Base-by-base conservation (phyloP, 1,140 invertebrate species). In the Ostrea denselamellosa region DNA sequence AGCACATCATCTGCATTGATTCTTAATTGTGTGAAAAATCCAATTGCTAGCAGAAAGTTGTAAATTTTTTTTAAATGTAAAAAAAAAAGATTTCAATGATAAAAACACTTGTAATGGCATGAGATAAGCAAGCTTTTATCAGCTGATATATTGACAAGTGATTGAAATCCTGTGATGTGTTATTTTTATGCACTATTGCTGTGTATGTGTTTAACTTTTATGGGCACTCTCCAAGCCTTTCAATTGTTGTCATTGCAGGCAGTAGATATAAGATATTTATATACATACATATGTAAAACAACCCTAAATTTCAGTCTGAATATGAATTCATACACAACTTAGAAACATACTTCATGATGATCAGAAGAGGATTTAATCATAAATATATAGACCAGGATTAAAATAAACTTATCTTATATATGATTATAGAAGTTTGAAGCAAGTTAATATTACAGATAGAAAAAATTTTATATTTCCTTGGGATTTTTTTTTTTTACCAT, bases 151-250 rank as follows among this genome's bases (percentile, higher is more conserved):
- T 14, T 77, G 68, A 28, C 68, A 77, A 77, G 68, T 77, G 68
- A 77, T 77, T 77, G 68, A 77, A 77, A 77, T 77, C 58, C 68
- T 77, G 25, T 77, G 68, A 77, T 77, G 68, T 28, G 68, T 77
- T 34, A 77, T 77, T 2, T 77, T 28, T 28, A 28, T 22, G 68
- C 68, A 77, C 68, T 10, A 77, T 62, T 77, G 68, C 68, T 28
- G 68, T 77, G 68, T 19, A 62, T 62, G 56, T 62, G 14, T 62
- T 44, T 44, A 44, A 44, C 34, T 44, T 44, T 44, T 44, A 44
- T 44, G 34, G 34, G 2, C 34, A 44, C 34, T 44, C 34, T 44
- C 34, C 5, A 5, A 44, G 34, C 5, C 34, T 44, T 44, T 44
- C 34, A 44, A 44, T 44, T 44, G 34, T 44, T 44, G 34, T 44